Base-by-base conservation (phyloP, 2,888 invertebrate genomes). In the Mesorhabditis belari region DNA sequence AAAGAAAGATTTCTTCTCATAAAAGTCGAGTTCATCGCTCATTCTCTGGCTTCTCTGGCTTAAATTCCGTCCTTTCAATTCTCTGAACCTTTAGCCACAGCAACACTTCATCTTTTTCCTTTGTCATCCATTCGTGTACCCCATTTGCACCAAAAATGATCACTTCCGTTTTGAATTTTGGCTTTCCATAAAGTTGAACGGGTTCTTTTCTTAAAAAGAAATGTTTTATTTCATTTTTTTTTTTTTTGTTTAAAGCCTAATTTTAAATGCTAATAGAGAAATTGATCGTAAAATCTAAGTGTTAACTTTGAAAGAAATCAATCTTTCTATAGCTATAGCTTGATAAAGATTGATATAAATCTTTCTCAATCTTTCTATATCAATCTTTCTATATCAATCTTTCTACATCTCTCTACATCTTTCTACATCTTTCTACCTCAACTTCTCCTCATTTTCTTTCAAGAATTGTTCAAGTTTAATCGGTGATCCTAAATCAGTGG, bases 401-500 rank as follows among this genome's bases (percentile, higher is more conserved):
- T n/a, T n/a, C n/a, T n/a, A n/a, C n/a, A n/a, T n/a, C n/a, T n/a
- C n/a, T n/a, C n/a, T n/a, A n/a, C n/a, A n/a, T n/a, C n/a, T n/a
- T n/a, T n/a, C n/a, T n/a, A n/a, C n/a, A n/a, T n/a, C n/a, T n/a
- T 29, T 61, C 60, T 60, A 74, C 76, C 67, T 72, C 25, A 77
- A 60, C 54, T 63, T 63, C 6, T 61, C 62, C 4, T 64, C 56
- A 57, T 74, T 64, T 19, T 66, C 65, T 29, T 73, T 60, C 49
- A 76, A 73, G 62, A 71, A 77, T 9, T 72, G 60, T 52, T 69
- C 66, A 44, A 75, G 57, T 57, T 74, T 73, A 6, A 75, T 56
- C 5, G 74, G 74, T 4, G 57, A 26, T 5, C 61, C 63, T 49
- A 69, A 49, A 53, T 63, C 64, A 27, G 58, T 57, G 57, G 58